Conservation (phyloP, 2,797 vertebrate species). For the Loriculus beryllinus region DNA sequence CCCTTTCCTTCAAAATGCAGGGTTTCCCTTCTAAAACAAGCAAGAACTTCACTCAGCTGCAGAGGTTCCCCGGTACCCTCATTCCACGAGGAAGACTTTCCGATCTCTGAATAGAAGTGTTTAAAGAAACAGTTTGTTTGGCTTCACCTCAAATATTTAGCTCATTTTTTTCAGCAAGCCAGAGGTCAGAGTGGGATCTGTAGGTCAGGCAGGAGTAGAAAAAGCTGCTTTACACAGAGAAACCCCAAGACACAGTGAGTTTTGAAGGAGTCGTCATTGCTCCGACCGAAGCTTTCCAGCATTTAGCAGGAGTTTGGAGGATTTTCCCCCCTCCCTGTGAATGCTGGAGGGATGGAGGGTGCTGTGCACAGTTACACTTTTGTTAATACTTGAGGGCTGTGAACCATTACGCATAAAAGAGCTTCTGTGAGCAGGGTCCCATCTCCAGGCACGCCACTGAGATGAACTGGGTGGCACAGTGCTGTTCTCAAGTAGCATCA, state of each 20-base stretch:
- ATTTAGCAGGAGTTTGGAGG: not conserved
- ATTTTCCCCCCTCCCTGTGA: not conserved
- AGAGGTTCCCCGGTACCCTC: not conserved
- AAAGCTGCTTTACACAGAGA: slow-evolving; percentile 28
- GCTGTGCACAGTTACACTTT: slow-evolving; percentile 29
- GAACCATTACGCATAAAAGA: slow-evolving; percentile 7
- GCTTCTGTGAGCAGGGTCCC: slow-evolving; percentile 30
- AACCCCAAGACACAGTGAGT: not conserved
- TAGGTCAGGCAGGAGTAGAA: slow-evolving; percentile 45
- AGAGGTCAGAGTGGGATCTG: slow-evolving; percentile 47
- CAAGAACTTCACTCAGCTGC: not conserved
- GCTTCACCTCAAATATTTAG: slow-evolving; percentile 67
- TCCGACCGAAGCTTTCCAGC: not conserved
- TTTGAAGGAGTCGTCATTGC: not conserved
- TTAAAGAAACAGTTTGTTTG: slow-evolving; percentile 72
- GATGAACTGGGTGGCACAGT: not conserved
- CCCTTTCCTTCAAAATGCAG: slow-evolving; percentile 24
- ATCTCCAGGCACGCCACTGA: not conserved
- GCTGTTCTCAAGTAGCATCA: not conserved
- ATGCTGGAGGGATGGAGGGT: not conserved
- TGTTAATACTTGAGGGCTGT: slow-evolving; percentile 15
- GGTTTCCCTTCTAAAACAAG: slow-evolving; percentile 38
- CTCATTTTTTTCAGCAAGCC: slow-evolving; percentile 51
- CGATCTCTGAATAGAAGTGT: slow-evolving; percentile 40
- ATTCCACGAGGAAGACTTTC: not conserved